Base-by-base conservation (phyloP, 2,888 invertebrate species). In the Oscheius sp. region DNA sequence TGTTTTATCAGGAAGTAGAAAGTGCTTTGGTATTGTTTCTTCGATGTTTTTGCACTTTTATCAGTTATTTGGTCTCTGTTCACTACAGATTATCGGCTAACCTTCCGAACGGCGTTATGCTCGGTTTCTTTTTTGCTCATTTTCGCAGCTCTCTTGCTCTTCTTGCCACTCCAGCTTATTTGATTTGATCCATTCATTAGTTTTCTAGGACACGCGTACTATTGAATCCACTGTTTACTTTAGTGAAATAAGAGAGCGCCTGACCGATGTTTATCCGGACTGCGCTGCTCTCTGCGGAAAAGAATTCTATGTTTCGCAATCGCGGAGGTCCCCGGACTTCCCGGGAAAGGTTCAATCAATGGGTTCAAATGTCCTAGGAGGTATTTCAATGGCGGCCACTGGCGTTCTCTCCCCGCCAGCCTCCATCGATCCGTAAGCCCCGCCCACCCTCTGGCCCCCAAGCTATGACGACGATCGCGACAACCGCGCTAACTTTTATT, bases 321-420 rank as follows among this genome's bases (percentile, higher is more conserved):
- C 37, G 37, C 37, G 12, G 12, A 17, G n/a, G 42, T 42, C 42
- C 42, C 42, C 42, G 12, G 15, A n/a, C 15, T 29, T 55, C 55
- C 33, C 33, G 15, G n/a, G 4, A n/a, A 17, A 42, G 61, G 45
- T 12, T 61, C 31, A 61, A 45, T 61, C 45, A 27, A 45, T 52
- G 50, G 50, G 42, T 39, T 42, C 61, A 45, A 45, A 45, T 61
- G 61, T 42, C 61, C 29, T 10, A 25, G 61, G 45, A 61, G 61
- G 61, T 45, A 61, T 29, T 61, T 61, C 61, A 61, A 61, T 61
- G 61, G 61, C 61, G 29, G 61, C 42, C 58, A 37, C n/a, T 17
- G 58, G 39, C 42, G 61, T 61, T 61, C 61, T 42, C 45, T 42
- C 61, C 27, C 42, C 42, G 45, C 45, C 61, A 27, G 55, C 48